Conservation (phyloP, 2,797 vertebrate genomes). For the Salmo trutta region DNA sequence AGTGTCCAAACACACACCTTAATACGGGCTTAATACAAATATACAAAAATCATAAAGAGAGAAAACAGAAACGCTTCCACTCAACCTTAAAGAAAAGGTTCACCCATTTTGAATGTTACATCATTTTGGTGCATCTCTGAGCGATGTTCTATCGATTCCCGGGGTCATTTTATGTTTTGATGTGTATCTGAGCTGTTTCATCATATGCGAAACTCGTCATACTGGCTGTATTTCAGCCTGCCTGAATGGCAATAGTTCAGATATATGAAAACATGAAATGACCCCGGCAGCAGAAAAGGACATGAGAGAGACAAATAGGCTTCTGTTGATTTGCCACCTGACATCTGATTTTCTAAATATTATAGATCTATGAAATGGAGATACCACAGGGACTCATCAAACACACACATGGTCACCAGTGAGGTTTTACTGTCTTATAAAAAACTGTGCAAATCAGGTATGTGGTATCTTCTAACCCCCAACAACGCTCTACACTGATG, state of each 20-base stretch:
- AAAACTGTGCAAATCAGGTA: constrained; percentile 5
- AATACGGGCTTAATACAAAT: background rate
- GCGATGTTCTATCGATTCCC: no score
- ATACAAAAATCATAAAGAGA: background rate
- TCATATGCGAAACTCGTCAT: no score
- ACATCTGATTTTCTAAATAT: background rate
- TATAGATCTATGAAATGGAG: background rate
- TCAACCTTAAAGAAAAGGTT: no score
- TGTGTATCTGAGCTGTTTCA: no score
- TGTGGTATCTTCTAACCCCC: constrained; percentile 12
- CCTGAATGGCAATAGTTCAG: no score
- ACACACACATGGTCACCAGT: constrained; percentile 2
- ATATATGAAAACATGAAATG: no score
- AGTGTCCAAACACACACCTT: constrained; percentile 46
- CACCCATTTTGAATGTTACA: no score
- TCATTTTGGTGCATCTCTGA: no score
- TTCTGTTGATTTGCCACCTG: background rate
- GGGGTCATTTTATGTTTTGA: no score
- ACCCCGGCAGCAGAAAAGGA: background rate
- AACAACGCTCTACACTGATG: background rate
- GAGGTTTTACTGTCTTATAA: constrained; percentile 10
- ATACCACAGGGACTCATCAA: background rate
- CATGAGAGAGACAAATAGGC: background rate
- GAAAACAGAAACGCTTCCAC: background rate
- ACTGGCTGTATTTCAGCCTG: no score